Conservation (phyloP, 2,113 vertebrate genomes). For the Trinectes maculatus region DNA sequence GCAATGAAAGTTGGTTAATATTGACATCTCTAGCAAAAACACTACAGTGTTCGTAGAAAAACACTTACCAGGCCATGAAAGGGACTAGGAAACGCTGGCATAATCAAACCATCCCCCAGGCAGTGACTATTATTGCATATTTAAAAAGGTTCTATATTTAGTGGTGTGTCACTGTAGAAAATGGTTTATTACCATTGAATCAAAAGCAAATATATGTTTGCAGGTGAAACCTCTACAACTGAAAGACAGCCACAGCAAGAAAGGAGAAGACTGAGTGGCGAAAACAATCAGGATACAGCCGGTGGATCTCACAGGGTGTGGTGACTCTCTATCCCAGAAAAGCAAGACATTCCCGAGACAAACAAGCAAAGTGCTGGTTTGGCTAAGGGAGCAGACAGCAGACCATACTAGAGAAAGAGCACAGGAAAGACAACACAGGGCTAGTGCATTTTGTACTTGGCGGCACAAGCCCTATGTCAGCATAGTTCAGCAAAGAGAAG, state of each 20-base stretch:
- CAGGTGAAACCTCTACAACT: slow-evolving; percentile 31
- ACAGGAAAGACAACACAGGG: slow-evolving; percentile 16
- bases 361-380: slow-evolving; percentile 62
- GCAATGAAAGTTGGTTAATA: too few species aligned
- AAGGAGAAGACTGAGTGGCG: slow-evolving; percentile 12
- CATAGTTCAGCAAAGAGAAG: slow-evolving; percentile 43
- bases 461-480: slow-evolving; percentile 54
- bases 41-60: background rate
- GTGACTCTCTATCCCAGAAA: slow-evolving; percentile 53
- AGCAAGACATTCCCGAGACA: slow-evolving; percentile 49
- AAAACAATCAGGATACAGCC: slow-evolving; percentile 42
- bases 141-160: background rate
- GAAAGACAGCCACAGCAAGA: slow-evolving; percentile 21
- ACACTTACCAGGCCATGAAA: background rate
- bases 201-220: slow-evolving; percentile 11
- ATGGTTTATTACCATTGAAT: background rate
- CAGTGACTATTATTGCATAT: background rate
- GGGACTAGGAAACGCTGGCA: background rate
- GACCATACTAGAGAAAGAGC: slow-evolving; percentile 25
- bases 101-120: background rate
- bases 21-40: background rate
- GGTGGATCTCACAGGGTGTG: slow-evolving; percentile 53
- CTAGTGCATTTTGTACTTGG: slow-evolving; percentile 41
- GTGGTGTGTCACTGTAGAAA: background rate
- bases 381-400: slow-evolving; percentile 44